Conservation (phyloP, 2,888 invertebrate genomes). For the Chironomus riparius region DNA sequence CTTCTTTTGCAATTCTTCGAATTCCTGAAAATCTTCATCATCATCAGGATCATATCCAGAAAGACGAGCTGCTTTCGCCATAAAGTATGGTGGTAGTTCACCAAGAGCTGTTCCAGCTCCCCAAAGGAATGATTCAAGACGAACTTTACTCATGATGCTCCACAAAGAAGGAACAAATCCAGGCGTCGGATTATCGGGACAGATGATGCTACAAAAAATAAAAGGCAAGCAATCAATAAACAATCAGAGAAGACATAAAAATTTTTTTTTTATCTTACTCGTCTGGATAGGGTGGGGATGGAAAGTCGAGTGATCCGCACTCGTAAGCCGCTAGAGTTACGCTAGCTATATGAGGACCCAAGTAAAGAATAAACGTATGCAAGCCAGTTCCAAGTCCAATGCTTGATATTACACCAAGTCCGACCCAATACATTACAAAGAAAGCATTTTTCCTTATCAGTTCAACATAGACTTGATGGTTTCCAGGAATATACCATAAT, state of each 20-base stretch:
- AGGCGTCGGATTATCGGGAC: constrained; percentile 63
- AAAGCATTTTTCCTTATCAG: constrained; percentile 39
- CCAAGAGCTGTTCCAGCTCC: constrained; percentile 97
- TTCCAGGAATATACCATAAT: constrained; percentile 40
- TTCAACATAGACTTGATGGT: constrained; percentile 39
- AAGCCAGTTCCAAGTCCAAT: constrained; percentile 97
- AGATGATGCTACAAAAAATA: constrained; percentile 65
- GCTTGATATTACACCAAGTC: constrained; percentile 90
- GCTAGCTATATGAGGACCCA: constrained; percentile 98
- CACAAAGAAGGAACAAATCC: constrained; percentile 67
- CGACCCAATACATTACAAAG: constrained; percentile 73
- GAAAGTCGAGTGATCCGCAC: constrained; percentile 90
- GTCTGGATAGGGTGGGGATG: constrained; percentile 96
- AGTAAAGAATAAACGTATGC: constrained; percentile 95
- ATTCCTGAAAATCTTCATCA: constrained; percentile 64
- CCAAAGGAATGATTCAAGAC: constrained; percentile 97
- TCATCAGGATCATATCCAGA: constrained; percentile 54
- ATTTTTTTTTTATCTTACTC: constrained; percentile 68
- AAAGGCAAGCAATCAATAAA: constrained; percentile 3
- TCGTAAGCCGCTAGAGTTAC: constrained; percentile 98
- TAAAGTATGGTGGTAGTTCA: constrained; percentile 98
- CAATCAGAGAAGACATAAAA: background rate
- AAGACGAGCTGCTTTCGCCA: constrained; percentile 89
- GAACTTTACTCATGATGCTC: constrained; percentile 90
- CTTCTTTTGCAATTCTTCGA: constrained; percentile 60